Base-by-base conservation (phyloP, 2,888 invertebrate species). In the Xanthia icteritia region DNA sequence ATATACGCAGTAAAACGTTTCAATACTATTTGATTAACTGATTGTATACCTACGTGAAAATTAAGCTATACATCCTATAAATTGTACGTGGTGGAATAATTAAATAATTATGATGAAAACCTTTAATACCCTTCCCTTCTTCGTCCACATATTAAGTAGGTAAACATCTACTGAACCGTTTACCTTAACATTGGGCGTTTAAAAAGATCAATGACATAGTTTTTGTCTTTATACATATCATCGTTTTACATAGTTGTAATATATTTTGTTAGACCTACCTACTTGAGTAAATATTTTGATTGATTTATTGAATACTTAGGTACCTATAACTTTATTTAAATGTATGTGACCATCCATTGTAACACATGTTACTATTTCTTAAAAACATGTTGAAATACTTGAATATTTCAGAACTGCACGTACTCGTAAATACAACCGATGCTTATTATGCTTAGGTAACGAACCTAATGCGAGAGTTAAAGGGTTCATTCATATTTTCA, bases 381-480 rank as follows among this genome's bases (percentile, higher is more conserved):
- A 51, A 39, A n/a, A 67, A 48, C 39, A 63, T 17, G 58, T 78
- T 48, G n/a, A 63, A 39, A 81, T n/a, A 63, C 17, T 60, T 48
- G 11, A 56, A 67, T 20, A 11, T 48, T 5, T 76, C 56, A 58
- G 39, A 56, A 56, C 51, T 72, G 45, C 42, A n/a, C n/a, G n/a
- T n/a, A n/a, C n/a, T n/a, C n/a, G n/a, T n/a, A n/a, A n/a, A n/a
- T n/a, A n/a, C n/a, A n/a, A n/a, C 76, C 70, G 75, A 68, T 73
- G 70, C 78, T 80, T 82, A 68, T 76, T 68, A 70, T 45, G 79
- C 74, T 79, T 78, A 73, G 73, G 73, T 82, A 86, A 88, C 82
- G 76, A 88, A 82, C 81, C 82, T 84, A 87, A 84, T 86, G 81
- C 65, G 23, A 15, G 54, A 87, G 79, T 82, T 78, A 87, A 87